phyloP scores from a whole-genome alignment of 1,140 invertebrate species.

The Aphelenchoides besseyi region DNA sequence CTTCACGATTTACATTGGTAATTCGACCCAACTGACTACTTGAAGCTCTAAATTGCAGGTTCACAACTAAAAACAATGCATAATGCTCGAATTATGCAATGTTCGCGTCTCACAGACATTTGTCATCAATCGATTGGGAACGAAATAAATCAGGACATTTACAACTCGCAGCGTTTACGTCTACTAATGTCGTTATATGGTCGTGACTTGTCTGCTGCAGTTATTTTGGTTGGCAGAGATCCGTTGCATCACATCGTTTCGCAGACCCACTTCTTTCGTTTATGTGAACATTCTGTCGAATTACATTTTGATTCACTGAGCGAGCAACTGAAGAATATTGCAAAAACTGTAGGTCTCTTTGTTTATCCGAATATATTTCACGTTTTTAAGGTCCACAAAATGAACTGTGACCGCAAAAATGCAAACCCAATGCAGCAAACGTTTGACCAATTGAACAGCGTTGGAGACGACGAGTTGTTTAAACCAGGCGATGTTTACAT shows the following conservation, averaged over 20 bases:
- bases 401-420: neutral
- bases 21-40: neutral
- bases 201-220: slow-evolving; percentile 60
- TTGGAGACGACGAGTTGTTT: slow-evolving; percentile 62
- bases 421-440: neutral
- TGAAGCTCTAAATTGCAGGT: slow-evolving; percentile 65
- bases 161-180: slow-evolving; percentile 45
- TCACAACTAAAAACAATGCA: slow-evolving; percentile 97
- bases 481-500: slow-evolving; percentile 86
- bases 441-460: neutral
- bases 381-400: neutral
- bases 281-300: slow-evolving; percentile 70
- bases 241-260: slow-evolving; percentile 73
- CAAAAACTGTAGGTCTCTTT: slow-evolving; percentile 19
- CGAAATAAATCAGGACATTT: slow-evolving; percentile 23
- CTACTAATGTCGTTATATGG: slow-evolving; percentile 47
- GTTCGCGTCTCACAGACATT: slow-evolving; percentile 76
- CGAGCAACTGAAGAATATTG: slow-evolving; percentile 72
- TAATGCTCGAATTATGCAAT: slow-evolving; percentile 84
- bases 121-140: slow-evolving; percentile 67
- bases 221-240: slow-evolving; percentile 77
- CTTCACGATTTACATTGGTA: slow-evolving; percentile 53
- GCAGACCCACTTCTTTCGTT: slow-evolving; percentile 68
- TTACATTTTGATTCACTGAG: slow-evolving; percentile 84
- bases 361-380: neutral